Evolutionary conservation across 23 tunicate genomes (phyloP), one percentile per base, ranked within the genome.

Genomic region (Ascidia mentula): DNA sequence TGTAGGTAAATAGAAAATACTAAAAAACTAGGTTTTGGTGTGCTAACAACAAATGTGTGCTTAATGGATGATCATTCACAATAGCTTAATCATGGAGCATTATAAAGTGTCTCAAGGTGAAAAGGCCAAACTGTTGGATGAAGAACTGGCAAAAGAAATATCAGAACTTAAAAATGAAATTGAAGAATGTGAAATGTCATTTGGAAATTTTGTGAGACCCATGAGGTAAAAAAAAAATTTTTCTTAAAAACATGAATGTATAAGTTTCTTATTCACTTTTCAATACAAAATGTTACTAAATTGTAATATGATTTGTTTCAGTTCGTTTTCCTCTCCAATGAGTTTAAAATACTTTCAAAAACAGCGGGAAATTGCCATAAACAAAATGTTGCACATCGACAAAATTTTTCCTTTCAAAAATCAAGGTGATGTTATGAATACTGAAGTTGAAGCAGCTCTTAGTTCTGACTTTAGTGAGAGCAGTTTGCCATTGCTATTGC

Each of bases 121-220:
- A 70, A 92, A 82, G 78, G 84, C 82, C 3, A 76, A 79, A 37
- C 46, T 75, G 26, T 73, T 69, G 38, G 92, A 92, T 37, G 59
- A 78, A 59, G 42, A 73, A n/a, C 70, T 92, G 6, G 31, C 38
- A 18, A 60, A 82, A 69, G 97, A 92, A 42, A 72, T 92, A 30
- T 15, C 15, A n/a, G 97, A 92, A 59, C 45, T 92, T 31, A 87
- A 92, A 92, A 73, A 79, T 79, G 97, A 87, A 79, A 87, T 92
- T 65, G 97, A 92, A 82, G 92, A 92, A 77, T 37, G 74, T 20
- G 97, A 91, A 60, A 91, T 91, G 97, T 77, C 86, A n/a, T 86
- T 46, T 82, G 97, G 97, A 36, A 86, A 91, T 37, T 78, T 61
- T 46, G 78, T 82, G 12, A 75, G 88, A 60, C 87, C 97, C 20